phyloP scores from a whole-genome alignment of 2,888 invertebrate genomes.

The Noctua pronuba region DNA sequence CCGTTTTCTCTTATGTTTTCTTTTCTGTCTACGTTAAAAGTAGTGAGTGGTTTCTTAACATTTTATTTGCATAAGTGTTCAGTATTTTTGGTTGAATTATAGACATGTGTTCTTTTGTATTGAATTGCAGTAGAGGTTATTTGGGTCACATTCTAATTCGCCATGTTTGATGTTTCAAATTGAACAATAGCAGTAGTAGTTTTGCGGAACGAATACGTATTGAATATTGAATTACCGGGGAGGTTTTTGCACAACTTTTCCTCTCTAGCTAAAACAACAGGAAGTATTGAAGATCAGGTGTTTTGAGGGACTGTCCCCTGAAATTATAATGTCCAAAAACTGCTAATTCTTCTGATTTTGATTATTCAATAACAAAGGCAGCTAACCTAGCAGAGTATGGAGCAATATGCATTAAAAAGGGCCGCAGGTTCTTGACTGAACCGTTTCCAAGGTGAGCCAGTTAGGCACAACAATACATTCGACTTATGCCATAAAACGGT shows the following conservation, averaged over 20 bases:
- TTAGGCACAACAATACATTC: constrained; percentile 54
- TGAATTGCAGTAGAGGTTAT: constrained; percentile 20
- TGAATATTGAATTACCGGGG: background rate
- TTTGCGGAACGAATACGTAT: background rate
- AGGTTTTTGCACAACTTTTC: too few species aligned
- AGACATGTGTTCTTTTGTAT: constrained; percentile 36
- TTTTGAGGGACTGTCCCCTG: background rate
- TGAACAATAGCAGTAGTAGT: background rate
- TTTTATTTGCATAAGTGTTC: constrained; percentile 42
- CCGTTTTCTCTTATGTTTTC: constrained; percentile 48
- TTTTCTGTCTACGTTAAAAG: background rate
- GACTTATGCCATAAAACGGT: constrained; percentile 49
- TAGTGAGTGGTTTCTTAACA: constrained; percentile 13
- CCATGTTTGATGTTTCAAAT: constrained; percentile 9
- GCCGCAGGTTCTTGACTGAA: constrained; percentile 21
- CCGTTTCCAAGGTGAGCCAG: constrained; percentile 62
- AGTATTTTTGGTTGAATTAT: constrained; percentile 22
- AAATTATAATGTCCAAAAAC: background rate
- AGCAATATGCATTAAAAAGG: constrained; percentile 33
- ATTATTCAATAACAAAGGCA: background rate
- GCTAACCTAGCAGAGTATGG: background rate
- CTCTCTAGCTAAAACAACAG: background rate
- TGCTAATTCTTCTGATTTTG: background rate
- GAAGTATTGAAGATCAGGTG: background rate
- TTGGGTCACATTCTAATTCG: constrained; percentile 28